Percentiles rank a stretch among this genome's conserved stretches.
These are phyloP conservation scores for Chrysolina oricalcia DNA, from an alignment of 2,888 invertebrate genomes.

Conservation along the genomic window DNA sequence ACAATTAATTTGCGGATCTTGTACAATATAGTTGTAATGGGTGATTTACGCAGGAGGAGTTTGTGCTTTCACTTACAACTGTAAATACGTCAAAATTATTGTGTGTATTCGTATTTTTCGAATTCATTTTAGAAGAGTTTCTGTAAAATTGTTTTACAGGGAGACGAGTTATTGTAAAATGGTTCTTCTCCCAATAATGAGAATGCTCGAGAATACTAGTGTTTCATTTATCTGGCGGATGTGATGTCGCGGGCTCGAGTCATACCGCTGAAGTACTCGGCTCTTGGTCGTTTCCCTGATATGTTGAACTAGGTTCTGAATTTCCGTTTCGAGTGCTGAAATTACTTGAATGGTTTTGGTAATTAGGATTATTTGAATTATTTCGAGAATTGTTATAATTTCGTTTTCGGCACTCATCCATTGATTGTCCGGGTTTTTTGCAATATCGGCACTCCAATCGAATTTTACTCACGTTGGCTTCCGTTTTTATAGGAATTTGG, in stretches of 20 bases:
- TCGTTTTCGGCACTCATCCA: not conserved
- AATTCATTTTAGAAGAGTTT: no score
- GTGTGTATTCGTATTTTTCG: no score
- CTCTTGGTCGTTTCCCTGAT: not conserved
- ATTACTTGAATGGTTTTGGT: not conserved
- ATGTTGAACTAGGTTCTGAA: not conserved
- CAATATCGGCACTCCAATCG: no score
- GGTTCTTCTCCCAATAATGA: no score
- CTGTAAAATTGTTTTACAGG: no score
- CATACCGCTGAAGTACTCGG: not conserved
- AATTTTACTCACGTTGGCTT: no score
- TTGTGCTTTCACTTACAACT: not conserved
- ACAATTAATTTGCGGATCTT: constrained; percentile 2
- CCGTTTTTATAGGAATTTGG: no score
- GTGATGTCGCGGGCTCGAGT: not conserved
- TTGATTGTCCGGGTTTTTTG: no score
- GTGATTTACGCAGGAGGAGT: not conserved
- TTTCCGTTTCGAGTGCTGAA: not conserved
- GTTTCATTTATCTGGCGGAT: not conserved
- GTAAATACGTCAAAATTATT: no score
- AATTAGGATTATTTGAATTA: not conserved
- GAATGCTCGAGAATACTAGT: not conserved
- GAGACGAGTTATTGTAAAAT: no score
- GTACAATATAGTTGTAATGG: not conserved
- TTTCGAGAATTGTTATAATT: not conserved